Percentiles rank a stretch among this genome's conserved stretches.
phyloP scores from a whole-genome alignment of 2,888 invertebrate species.

The Spodoptera littoralis region DNA sequence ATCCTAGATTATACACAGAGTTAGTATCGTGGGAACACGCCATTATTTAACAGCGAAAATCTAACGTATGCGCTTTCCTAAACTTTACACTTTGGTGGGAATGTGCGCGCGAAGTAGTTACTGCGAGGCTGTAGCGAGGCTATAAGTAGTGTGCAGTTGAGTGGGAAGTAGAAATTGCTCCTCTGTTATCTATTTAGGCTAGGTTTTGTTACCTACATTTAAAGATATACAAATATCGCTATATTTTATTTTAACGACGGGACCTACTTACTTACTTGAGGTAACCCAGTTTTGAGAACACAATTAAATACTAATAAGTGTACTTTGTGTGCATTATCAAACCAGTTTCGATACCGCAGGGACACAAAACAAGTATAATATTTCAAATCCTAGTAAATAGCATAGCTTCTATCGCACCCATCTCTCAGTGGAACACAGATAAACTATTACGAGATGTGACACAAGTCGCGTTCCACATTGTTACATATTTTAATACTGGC shows the following conservation, averaged over 20 bases:
- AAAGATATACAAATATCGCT: too few species aligned
- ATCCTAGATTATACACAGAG: conserved; percentile 48
- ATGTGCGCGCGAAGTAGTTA: not conserved
- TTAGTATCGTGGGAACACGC: conserved; percentile 54
- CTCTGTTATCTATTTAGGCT: not conserved
- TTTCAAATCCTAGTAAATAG: too few species aligned
- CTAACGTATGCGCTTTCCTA: conserved; percentile 53
- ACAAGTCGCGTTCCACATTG: conserved; percentile 39
- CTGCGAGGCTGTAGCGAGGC: conserved; percentile 14
- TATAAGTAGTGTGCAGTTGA: not conserved
- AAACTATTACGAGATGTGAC: conserved; percentile 45
- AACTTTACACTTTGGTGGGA: conserved; percentile 38
- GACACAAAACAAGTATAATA: too few species aligned
- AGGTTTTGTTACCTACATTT: too few species aligned
- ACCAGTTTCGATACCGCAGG: too few species aligned
- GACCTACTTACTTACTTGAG: too few species aligned
- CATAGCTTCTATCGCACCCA: not conserved
- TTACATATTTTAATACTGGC: conserved; percentile 49
- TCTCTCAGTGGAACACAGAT: conserved; percentile 4
- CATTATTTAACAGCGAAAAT: conserved; percentile 54
- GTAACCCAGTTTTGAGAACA: too few species aligned
- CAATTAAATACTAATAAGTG: too few species aligned
- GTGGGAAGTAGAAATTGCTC: not conserved
- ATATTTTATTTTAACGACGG: too few species aligned
- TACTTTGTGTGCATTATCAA: too few species aligned